A percentile compares a stretch with the other conserved stretches of the same genome.
Evolutionary conservation across 2,113 vertebrate genomes (phyloP).

Genomic region (Rhabdornis inornatus): DNA sequence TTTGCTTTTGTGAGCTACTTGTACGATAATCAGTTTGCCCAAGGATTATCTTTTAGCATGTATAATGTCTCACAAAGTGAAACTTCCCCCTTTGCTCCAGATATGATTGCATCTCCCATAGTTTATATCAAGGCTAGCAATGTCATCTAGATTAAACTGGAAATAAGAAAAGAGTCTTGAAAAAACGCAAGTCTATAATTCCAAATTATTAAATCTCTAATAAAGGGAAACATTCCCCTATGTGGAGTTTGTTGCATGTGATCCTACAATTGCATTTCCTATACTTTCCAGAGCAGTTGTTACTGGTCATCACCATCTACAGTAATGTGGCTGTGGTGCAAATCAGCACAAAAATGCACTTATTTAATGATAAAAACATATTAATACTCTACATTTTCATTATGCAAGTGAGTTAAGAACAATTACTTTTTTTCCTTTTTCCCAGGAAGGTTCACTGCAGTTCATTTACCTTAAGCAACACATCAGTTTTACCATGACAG

Average conservation of each 20-base stretch:
- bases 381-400: neutral
- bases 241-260: neutral
- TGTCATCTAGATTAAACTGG: neutral
- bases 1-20: neutral
- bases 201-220: neutral
- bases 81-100: neutral
- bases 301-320: neutral
- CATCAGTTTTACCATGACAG: neutral
- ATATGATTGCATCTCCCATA: neutral
- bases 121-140: neutral
- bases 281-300: neutral
- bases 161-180: neutral
- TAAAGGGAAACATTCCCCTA: neutral
- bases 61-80: neutral
- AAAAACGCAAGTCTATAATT: neutral
- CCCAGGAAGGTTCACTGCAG: neutral
- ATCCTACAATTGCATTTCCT: neutral
- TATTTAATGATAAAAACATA: neutral
- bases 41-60: neutral
- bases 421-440: neutral
- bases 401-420: neutral
- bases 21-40: neutral
- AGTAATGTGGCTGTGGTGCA: neutral
- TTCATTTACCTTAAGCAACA: neutral
- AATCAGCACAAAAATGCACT: accelerated